phyloP scores from a whole-genome alignment of 2,113 vertebrate genomes.

The Salvator merianae region DNA sequence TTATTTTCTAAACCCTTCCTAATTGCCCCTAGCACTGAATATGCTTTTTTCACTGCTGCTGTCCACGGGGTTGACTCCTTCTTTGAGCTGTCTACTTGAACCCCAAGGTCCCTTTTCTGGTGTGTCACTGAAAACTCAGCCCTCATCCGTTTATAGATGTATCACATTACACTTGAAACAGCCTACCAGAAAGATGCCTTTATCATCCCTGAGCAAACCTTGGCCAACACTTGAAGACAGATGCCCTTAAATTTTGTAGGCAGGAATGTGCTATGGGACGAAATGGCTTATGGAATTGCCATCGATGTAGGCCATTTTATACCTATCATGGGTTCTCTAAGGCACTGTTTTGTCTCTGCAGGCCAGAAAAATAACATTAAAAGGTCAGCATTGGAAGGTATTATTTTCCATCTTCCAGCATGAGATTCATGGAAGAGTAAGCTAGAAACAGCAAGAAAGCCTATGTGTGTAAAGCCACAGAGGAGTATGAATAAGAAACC shows the following conservation, averaged over 20 bases:
- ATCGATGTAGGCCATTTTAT: not conserved
- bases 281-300: not conserved
- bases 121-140: too few species aligned
- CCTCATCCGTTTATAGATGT: too few species aligned
- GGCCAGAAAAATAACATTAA: conserved; percentile 16
- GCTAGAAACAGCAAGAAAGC: conserved; percentile 58
- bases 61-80: too few species aligned
- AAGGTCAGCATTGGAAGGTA: conserved; percentile 23
- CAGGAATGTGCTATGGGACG: not conserved
- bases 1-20: too few species aligned
- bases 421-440: conserved; percentile 60
- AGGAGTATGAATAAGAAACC: conserved; percentile 63
- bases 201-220: not conserved
- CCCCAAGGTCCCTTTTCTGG: too few species aligned
- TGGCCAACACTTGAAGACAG: too few species aligned
- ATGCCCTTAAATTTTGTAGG: too few species aligned
- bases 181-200: not conserved
- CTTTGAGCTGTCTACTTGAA: too few species aligned
- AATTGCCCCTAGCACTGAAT: too few species aligned
- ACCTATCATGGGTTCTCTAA: not conserved
- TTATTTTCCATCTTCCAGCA: not conserved
- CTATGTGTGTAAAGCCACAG: conserved; percentile 48
- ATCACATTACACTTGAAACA: too few species aligned
- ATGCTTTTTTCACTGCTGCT: too few species aligned
- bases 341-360: not conserved